Conservation (phyloP, 2,888 invertebrate species). For the Drosophila ezoana region DNA sequence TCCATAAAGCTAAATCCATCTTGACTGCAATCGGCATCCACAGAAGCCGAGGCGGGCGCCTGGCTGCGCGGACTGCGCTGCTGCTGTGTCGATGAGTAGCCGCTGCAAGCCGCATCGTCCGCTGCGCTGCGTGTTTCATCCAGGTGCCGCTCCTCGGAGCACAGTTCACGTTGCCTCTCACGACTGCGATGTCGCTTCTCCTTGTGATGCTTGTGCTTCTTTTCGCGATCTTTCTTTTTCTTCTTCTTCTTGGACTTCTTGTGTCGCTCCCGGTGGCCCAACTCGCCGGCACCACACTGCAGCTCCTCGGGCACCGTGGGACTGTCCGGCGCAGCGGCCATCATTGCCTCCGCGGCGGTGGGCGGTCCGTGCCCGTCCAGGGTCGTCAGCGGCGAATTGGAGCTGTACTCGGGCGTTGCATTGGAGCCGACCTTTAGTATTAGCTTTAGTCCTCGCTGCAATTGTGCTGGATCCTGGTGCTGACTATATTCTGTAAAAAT, state of each 20-base stretch:
- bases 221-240: constrained; percentile 91
- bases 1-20: constrained; percentile 87
- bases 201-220: constrained; percentile 89
- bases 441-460: constrained; percentile 88
- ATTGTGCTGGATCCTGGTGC: constrained; percentile 82
- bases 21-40: constrained; percentile 86
- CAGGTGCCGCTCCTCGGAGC: constrained; percentile 35
- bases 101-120: constrained; percentile 56
- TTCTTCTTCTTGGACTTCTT: constrained; percentile 92
- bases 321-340: constrained; percentile 76
- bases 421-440: constrained; percentile 90
- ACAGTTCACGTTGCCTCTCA: constrained; percentile 50
- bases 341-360: constrained; percentile 82
- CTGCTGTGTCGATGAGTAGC: constrained; percentile 45
- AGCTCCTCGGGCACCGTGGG: constrained; percentile 66
- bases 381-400: constrained; percentile 84
- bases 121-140: constrained; percentile 42
- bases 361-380: constrained; percentile 72
- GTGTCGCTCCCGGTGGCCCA: constrained; percentile 85
- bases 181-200: constrained; percentile 87
- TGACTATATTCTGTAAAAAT: constrained; percentile 81
- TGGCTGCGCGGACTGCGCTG: constrained; percentile 63
- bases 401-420: constrained; percentile 88
- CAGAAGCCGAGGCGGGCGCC: constrained; percentile 41
- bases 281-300: constrained; percentile 42